Base-by-base conservation (phyloP, 2,113 vertebrate genomes). In the Alethe castanea region DNA sequence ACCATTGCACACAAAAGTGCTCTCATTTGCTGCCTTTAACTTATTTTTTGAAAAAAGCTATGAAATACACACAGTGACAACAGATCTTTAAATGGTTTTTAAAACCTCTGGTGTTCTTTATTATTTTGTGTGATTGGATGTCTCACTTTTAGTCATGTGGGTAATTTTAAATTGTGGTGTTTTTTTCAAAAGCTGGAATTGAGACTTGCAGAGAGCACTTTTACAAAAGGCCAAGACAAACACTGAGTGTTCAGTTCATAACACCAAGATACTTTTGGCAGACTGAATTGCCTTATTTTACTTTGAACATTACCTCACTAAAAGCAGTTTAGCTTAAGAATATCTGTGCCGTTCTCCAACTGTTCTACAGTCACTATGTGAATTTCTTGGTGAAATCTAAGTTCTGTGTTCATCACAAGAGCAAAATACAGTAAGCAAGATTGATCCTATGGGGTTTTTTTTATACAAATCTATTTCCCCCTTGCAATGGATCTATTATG, bases 161-260 rank as follows among this genome's bases (percentile, higher is more conserved):
- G 35, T 35, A 35, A 35, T 35, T 35, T 35, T 22, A 65, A 84
- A 65, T 17, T 26, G 4, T 6, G 48, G 12, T 7, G 13, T 4
- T 69, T 86, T 80, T 48, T 9, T 33, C 59, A 81, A 31, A 86
- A 65, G 26, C 52, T 36, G 12, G 20, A 79, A 19, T 42, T 57
- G 35, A 67, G 19, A 35, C 9, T 64, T 2, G 0, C 19, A 59
- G 9, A 48, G 11, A 62, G 4, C 5, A 38, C 8, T 10, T 70
- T 10, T 44, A 10, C 11, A n/a, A 28, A 71, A n/a, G 5, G 11
- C 18, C 3, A 4, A 48, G n/a, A 36, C 14, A 44, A 20, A 2
- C 18, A 35, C 19, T 31, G 20, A 69, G 65, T 6, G 12, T 31
- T 80, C 40, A 40, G 15, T 38, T 52, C 25, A 23, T n/a, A 62